Evolutionary conservation across 1,140 invertebrate genomes (phyloP).

Genomic region (Brachionus calyciflorus): DNA sequence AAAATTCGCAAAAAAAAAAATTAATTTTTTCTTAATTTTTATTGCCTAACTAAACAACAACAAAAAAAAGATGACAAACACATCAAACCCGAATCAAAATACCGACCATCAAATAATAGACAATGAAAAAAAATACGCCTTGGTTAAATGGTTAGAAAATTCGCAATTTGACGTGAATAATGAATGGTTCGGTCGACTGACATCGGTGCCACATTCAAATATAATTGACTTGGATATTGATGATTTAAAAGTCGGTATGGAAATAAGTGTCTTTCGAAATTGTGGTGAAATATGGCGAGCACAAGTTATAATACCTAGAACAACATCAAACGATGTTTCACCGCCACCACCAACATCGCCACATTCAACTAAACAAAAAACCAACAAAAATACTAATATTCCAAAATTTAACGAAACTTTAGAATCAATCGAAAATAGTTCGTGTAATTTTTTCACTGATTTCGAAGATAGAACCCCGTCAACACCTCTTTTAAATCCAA

Average conservation of each 20-base stretch:
- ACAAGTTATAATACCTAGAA: constrained; percentile 36
- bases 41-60: too few species aligned
- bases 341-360: constrained; percentile 12
- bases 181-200: constrained; percentile 41
- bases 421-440: background rate
- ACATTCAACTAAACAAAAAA: background rate
- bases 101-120: background rate
- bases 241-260: constrained; percentile 38
- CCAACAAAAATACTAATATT: background rate
- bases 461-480: background rate
- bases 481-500: constrained; percentile 1
- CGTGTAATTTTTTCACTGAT: constrained; percentile 13
- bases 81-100: too few species aligned
- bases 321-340: constrained; percentile 4
- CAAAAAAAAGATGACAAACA: too few species aligned
- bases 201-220: constrained; percentile 37
- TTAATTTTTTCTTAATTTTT: too few species aligned
- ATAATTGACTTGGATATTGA: constrained; percentile 37
- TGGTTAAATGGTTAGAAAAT: constrained; percentile 45
- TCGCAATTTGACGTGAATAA: constrained; percentile 41
- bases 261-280: constrained; percentile 32
- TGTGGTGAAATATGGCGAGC: constrained; percentile 43
- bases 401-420: background rate
- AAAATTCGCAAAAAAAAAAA: too few species aligned
- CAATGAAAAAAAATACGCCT: background rate